A percentile compares a stretch with the other conserved stretches of the same genome.
phyloP scores from a whole-genome alignment of 2,888 invertebrate genomes.

The Thelaira solivaga region DNA sequence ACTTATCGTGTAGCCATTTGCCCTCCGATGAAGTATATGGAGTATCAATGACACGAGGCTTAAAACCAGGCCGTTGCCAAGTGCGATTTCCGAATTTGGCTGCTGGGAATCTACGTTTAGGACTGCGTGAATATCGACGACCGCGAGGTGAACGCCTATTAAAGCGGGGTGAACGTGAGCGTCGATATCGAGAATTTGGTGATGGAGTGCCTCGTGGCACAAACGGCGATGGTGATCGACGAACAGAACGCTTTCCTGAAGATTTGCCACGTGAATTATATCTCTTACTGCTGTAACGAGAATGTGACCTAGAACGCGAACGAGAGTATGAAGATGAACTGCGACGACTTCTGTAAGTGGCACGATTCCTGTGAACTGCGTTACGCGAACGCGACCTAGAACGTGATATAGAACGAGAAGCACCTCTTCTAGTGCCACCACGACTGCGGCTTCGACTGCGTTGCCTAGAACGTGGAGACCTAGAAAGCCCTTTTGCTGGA shows the following conservation, averaged over 20 bases:
- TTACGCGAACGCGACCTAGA: conserved; percentile 64
- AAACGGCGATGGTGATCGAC: conserved; percentile 63
- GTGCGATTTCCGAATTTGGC: conserved; percentile 67
- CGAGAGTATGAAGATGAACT: conserved; percentile 70
- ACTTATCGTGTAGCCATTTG: conserved; percentile 79
- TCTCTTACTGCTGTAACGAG: conserved; percentile 65
- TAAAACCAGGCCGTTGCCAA: conserved; percentile 65
- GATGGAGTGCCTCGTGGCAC: conserved; percentile 82
- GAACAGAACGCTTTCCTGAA: conserved; percentile 73
- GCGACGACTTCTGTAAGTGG: conserved; percentile 64
- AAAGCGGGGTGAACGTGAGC: conserved; percentile 76
- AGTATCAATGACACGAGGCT: conserved; percentile 33
- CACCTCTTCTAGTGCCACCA: conserved; percentile 24
- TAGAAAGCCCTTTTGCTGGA: conserved; percentile 62
- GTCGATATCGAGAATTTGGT: conserved; percentile 75
- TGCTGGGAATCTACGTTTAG: background rate
- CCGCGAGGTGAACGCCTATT: conserved; percentile 16
- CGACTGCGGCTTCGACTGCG: conserved; percentile 61
- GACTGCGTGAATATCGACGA: conserved; percentile 45
- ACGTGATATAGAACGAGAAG: too few species aligned
- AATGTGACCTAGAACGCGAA: conserved; percentile 55
- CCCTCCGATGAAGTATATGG: conserved; percentile 66
- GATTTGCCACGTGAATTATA: conserved; percentile 62
- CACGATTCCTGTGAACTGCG: conserved; percentile 13
- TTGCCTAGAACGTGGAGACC: conserved; percentile 64